phyloP scores from a whole-genome alignment of 2,113 vertebrate genomes.

The Neopipo cinnamomea region DNA sequence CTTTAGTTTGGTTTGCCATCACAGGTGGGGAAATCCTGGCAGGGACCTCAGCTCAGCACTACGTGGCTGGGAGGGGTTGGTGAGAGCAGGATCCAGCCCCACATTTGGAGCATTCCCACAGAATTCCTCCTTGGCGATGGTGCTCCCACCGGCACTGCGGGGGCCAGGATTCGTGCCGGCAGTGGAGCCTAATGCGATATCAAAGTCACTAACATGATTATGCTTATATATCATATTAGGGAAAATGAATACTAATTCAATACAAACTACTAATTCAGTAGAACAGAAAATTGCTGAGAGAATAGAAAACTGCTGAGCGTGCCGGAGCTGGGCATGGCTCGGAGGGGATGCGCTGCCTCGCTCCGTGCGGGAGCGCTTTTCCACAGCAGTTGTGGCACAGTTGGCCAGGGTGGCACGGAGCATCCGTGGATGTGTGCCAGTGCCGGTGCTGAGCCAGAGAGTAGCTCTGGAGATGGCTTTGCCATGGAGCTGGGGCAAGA shows the following conservation, averaged over 20 bases:
- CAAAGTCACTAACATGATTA: slow-evolving; percentile 77
- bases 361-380: not conserved
- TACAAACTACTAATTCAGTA: slow-evolving; percentile 73
- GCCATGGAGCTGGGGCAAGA: fast-evolving
- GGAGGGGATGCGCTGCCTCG: not conserved
- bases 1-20: not conserved
- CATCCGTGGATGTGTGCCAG: not conserved
- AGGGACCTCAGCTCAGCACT: not conserved
- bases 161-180: slow-evolving; percentile 16
- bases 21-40: not conserved
- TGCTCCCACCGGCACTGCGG: not conserved
- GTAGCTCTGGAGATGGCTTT: not conserved
- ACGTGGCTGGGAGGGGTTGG: fast-evolving
- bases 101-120: not conserved
- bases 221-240: slow-evolving; percentile 77
- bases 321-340: not conserved
- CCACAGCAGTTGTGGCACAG: not conserved
- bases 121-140: fast-evolving
- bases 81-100: not conserved
- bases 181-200: slow-evolving; percentile 70
- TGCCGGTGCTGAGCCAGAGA: not conserved
- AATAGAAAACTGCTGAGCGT: slow-evolving; percentile 61
- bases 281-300: slow-evolving; percentile 76
- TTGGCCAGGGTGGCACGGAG: not conserved
- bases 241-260: slow-evolving; percentile 80